Percentiles rank a stretch among this genome's conserved stretches.
Conservation (phyloP, 2,113 vertebrate species). For the Fulica atra region DNA sequence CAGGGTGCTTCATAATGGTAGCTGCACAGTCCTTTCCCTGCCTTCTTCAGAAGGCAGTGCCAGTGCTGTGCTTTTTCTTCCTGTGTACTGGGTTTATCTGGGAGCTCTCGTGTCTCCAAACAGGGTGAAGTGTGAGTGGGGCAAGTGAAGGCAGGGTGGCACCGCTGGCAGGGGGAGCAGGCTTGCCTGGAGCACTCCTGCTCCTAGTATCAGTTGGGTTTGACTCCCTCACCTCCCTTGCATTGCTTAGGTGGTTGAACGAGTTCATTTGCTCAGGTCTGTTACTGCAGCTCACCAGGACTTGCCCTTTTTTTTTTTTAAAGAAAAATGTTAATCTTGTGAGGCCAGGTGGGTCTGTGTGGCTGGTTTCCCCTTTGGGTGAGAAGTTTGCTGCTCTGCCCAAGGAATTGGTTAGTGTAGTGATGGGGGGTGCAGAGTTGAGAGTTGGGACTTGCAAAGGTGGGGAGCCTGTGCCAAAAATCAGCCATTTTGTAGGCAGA, state of each 20-base stretch:
- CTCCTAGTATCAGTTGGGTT: not conserved
- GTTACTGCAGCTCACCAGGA: not conserved
- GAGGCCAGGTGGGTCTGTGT: not conserved
- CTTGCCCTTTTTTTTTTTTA: not conserved
- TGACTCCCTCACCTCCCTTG: not conserved
- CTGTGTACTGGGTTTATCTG: not conserved
- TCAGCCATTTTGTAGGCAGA: conserved; percentile 10
- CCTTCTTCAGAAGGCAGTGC: not conserved
- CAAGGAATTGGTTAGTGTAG: not conserved
- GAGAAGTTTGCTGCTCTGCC: not conserved
- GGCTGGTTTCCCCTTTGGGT: not conserved
- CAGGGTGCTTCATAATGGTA: not conserved
- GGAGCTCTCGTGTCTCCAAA: not conserved
- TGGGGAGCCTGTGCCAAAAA: not conserved
- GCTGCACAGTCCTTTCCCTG: not conserved
- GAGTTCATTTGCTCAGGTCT: not conserved
- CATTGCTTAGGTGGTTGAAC: not conserved
- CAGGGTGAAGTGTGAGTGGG: not conserved
- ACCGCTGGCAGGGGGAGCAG: rapidly evolving
- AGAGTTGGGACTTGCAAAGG: not conserved
- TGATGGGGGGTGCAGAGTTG: not conserved
- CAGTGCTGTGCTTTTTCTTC: not conserved
- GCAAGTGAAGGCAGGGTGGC: not conserved
- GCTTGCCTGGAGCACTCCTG: not conserved
- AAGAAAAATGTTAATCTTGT: not conserved